Conservation (phyloP, 2,797 vertebrate genomes). For the Valencia hispanica region DNA sequence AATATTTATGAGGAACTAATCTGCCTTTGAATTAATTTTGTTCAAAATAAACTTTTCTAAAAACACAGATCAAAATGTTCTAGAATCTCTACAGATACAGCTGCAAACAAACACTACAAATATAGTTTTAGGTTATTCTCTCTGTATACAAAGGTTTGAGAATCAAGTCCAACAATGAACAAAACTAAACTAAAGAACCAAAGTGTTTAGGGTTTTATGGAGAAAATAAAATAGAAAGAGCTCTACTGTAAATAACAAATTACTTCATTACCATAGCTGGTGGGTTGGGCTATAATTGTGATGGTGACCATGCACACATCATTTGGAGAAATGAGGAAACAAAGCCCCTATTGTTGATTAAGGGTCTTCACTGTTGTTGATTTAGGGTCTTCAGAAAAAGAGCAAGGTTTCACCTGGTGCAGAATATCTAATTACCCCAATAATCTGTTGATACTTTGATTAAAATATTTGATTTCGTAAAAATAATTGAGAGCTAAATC, state of each 20-base stretch:
- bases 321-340: too few species aligned
- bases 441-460: too few species aligned
- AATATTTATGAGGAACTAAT: neutral
- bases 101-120: neutral
- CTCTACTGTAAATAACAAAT: neutral
- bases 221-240: neutral
- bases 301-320: too few species aligned
- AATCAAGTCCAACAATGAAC: neutral
- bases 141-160: neutral
- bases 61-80: neutral
- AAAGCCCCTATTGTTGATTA: too few species aligned
- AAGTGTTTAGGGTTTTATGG: neutral
- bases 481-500: too few species aligned
- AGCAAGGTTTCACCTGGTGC: neutral
- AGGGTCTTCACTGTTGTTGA: too few species aligned
- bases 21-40: neutral
- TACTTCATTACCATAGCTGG: neutral
- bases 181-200: neutral
- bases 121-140: neutral
- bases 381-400: too few species aligned
- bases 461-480: too few species aligned
- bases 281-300: neutral
- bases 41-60: neutral
- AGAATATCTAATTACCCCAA: neutral
- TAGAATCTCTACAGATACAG: neutral